Percentiles rank a stretch among this genome's conserved stretches.
Conservation (phyloP, 2,888 invertebrate genomes). For the Epiblema foenella region DNA sequence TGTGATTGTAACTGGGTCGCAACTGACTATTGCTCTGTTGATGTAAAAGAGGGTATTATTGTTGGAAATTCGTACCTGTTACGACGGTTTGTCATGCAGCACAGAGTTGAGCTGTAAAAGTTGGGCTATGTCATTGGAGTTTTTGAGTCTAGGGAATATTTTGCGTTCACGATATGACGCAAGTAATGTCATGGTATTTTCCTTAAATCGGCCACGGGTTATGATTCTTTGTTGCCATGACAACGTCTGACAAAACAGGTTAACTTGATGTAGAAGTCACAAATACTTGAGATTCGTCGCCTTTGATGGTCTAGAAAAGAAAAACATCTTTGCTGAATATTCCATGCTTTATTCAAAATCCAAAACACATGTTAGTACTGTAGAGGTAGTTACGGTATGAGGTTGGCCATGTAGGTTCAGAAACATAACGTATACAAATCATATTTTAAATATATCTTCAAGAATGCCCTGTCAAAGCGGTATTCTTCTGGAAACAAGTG, state of each 20-base stretch:
- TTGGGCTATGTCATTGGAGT: slow-evolving; percentile 28
- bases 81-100: neutral
- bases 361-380: neutral
- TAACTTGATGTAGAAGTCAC: neutral
- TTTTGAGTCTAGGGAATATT: slow-evolving; percentile 28
- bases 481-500: too few species aligned
- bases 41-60: neutral
- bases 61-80: neutral
- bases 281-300: too few species aligned
- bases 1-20: slow-evolving; percentile 37
- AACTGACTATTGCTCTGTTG: slow-evolving; percentile 11
- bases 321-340: neutral
- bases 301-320: neutral
- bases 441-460: too few species aligned
- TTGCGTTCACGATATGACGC: slow-evolving; percentile 26
- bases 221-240: neutral
- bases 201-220: neutral
- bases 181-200: neutral
- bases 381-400: too few species aligned
- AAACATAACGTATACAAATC: too few species aligned
- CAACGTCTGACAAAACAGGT: neutral
- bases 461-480: too few species aligned
- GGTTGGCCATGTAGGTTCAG: too few species aligned
- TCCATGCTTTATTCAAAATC: neutral
- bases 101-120: slow-evolving; percentile 26